Base-by-base conservation (phyloP, 1,140 invertebrate species). In the Gonatopus flavifemur region DNA sequence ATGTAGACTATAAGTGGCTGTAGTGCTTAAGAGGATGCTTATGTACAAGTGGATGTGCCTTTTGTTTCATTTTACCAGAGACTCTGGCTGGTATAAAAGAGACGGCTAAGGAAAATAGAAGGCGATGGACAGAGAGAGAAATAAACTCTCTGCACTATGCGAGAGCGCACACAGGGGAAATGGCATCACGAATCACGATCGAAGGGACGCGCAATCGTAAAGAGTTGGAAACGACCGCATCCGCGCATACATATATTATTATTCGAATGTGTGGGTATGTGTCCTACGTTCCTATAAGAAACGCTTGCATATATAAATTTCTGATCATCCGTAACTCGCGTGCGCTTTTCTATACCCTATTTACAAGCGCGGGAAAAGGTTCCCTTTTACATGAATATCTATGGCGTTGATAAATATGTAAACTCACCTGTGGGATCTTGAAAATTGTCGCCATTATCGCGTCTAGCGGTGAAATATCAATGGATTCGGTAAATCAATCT, bases 11-110 rank as follows among this genome's bases (percentile, higher is more conserved):
- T 18, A 31, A 41, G 43, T 38, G 22, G 37, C 30, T 33, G 24
- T n/a, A n/a, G n/a, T 30, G 30, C 22, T 22, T 30, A 18, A 44
- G 30, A 47, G 55, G 52, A 49, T 48, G n/a, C n/a, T n/a, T n/a
- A n/a, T 50, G 32, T 40, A 40, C 31, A 12, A 30, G 28, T 32
- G 40, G 24, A 22, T 45, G 22, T 13, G 20, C 25, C 54, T 49
- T 51, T 60, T 60, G 52, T 60, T 51, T 55, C 47, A n/a, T 24
- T 48, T 52, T 52, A 36, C 41, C 36, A 37, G 13, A 18, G 8
- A n/a, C 10, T 33, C 20, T 12, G 32, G 10, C 12, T 3, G 21
- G 24, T 15, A 18, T 7, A 40, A 54, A 57, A 59, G 53, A 54
- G 52, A 30, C 37, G 33, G 16, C 35, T 24, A 32, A 22, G 31